Percentiles rank a stretch among this genome's conserved stretches.
These are phyloP conservation scores for Diaprepes abbreviatus DNA, from an alignment of 2,888 invertebrate species.

Conservation along the genomic window DNA sequence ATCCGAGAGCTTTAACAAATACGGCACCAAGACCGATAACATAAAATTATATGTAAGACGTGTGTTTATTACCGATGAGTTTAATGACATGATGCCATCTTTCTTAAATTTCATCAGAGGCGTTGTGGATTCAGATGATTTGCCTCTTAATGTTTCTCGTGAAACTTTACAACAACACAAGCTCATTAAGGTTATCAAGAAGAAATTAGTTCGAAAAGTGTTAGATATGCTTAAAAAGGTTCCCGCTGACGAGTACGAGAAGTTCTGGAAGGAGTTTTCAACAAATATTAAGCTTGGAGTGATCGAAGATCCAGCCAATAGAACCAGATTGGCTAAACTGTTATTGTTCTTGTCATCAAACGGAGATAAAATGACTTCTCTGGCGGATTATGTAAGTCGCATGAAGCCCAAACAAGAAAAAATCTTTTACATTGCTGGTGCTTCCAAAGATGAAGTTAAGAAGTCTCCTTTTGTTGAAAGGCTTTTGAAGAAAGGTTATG, in stretches of 20 bases:
- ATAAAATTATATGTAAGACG: slow-evolving; percentile 97
- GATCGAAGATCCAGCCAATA: slow-evolving; percentile 97
- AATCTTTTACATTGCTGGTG: slow-evolving; percentile 97
- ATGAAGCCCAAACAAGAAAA: slow-evolving; percentile 96
- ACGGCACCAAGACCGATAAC: slow-evolving; percentile 94
- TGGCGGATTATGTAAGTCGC: slow-evolving; percentile 91
- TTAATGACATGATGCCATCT: slow-evolving; percentile 99
- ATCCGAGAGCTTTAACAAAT: slow-evolving; percentile 91
- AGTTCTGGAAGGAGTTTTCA: slow-evolving; percentile 99
- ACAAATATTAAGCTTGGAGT: slow-evolving; percentile 89
- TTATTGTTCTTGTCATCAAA: slow-evolving; percentile 91
- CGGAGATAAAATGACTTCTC: slow-evolving; percentile 76
- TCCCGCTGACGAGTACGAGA: slow-evolving; percentile 87
- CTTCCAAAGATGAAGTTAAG: slow-evolving; percentile 87
- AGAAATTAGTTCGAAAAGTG: slow-evolving; percentile 97
- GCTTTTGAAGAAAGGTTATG: slow-evolving; percentile 91
- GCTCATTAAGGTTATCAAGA: slow-evolving; percentile 98
- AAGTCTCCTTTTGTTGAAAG: slow-evolving; percentile 97
- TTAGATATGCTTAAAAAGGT: slow-evolving; percentile 98
- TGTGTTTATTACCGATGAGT: slow-evolving; percentile 99
- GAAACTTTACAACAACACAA: slow-evolving; percentile 99
- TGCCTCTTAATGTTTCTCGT: slow-evolving; percentile 97
- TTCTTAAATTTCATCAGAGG: slow-evolving; percentile 96
- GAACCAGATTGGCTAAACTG: slow-evolving; percentile 95
- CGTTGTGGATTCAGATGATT: slow-evolving; percentile 98